Percentiles rank a stretch among this genome's conserved stretches.
These are phyloP conservation scores for Pterophyllum scalare DNA, from an alignment of 2,113 vertebrate species.

Conservation along the genomic window DNA sequence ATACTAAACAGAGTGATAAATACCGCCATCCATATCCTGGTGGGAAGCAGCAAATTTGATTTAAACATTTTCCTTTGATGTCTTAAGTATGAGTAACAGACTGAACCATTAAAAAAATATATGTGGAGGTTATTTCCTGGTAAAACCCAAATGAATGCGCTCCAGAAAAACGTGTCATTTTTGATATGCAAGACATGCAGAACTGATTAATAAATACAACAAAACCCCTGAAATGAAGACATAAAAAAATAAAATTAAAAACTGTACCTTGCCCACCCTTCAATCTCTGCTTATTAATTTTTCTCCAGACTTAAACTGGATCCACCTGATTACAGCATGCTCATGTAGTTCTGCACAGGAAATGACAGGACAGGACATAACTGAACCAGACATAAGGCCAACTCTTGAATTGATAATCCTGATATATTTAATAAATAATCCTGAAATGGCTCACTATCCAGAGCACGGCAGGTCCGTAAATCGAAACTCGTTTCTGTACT, in stretches of 20 bases:
- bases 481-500: not conserved
- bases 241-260: not conserved
- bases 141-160: not conserved
- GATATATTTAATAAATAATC: slow-evolving; percentile 11
- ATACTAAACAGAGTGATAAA: slow-evolving; percentile 31
- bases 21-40: not conserved
- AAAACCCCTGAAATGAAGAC: not conserved
- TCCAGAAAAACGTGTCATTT: not conserved
- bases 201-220: slow-evolving; percentile 18
- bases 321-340: not conserved
- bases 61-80: slow-evolving; percentile 20
- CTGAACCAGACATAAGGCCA: slow-evolving; percentile 20
- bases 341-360: not conserved
- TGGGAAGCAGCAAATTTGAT: slow-evolving; percentile 1
- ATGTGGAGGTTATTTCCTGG: not conserved
- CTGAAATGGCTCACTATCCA: slow-evolving; percentile 32
- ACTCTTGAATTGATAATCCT: slow-evolving; percentile 19
- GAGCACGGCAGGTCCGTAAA: slow-evolving; percentile 5
- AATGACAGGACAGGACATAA: slow-evolving; percentile 7
- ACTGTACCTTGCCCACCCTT: not conserved
- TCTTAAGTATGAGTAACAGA: not conserved
- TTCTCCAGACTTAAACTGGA: not conserved
- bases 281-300: not conserved
- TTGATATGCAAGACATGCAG: not conserved
- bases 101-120: not conserved